Conservation (phyloP, 2,113 vertebrate species). For the Galemys pyrenaicus region DNA sequence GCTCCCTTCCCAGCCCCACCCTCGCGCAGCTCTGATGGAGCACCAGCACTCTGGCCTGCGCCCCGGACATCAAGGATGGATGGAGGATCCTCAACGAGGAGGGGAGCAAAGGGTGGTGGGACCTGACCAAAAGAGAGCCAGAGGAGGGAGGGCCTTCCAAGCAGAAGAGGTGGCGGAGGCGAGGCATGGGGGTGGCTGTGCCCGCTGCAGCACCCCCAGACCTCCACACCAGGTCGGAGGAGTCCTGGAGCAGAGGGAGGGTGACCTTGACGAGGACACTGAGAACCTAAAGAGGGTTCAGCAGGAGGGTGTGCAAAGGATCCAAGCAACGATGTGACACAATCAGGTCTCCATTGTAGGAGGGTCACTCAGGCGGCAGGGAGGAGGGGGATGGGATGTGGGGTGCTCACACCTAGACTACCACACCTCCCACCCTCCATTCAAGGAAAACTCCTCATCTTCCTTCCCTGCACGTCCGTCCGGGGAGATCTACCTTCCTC, state of each 20-base stretch:
- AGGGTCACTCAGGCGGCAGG: neutral
- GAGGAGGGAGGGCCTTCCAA: neutral
- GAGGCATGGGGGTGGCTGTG: accelerated
- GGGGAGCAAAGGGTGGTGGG: neutral
- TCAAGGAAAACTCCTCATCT: neutral
- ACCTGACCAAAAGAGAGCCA: neutral
- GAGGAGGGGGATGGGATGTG: accelerated
- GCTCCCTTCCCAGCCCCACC: too few relatives aligned
- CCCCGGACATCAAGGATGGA: neutral
- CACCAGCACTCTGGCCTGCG: too few relatives aligned
- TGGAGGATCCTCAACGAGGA: neutral
- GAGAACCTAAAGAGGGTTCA: neutral
- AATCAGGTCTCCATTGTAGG: neutral
- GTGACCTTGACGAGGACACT: accelerated
- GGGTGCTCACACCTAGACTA: neutral
- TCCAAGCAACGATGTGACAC: neutral
- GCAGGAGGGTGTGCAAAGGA: neutral
- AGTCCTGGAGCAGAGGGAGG: accelerated
- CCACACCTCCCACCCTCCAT: neutral
- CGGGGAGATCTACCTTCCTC: neutral
- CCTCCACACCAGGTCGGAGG: neutral
- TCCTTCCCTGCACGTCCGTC: neutral
- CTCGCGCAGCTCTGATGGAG: too few relatives aligned
- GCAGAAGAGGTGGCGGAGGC: neutral
- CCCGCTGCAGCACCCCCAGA: neutral